Conservation (phyloP, 2,113 vertebrate species). For the Podilymbus podiceps region DNA sequence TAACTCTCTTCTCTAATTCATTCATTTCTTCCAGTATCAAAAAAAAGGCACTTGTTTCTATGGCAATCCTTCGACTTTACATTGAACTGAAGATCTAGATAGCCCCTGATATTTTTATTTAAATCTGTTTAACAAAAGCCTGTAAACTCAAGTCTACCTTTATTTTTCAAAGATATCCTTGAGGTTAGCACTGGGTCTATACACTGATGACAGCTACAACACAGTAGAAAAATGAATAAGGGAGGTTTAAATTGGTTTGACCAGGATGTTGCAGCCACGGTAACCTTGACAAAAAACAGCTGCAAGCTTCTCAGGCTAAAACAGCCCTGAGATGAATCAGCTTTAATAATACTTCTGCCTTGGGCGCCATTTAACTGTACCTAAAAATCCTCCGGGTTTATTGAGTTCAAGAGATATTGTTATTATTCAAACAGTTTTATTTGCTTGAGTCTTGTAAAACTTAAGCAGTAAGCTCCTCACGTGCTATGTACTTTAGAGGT, state of each 20-base stretch:
- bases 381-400: slow-evolving; percentile 39
- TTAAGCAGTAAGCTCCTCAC: slow-evolving; percentile 40
- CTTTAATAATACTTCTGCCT: slow-evolving; percentile 47
- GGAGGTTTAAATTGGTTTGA: slow-evolving; percentile 40
- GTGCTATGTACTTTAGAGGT: not conserved
- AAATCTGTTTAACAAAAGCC: not conserved
- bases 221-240: slow-evolving; percentile 49
- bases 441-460: slow-evolving; percentile 54
- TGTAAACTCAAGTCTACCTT: not conserved
- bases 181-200: not conserved
- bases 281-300: slow-evolving; percentile 65
- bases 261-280: slow-evolving; percentile 42
- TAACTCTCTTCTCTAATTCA: not conserved
- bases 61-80: not conserved
- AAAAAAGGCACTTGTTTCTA: not conserved
- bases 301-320: slow-evolving; percentile 46
- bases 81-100: not conserved
- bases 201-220: not conserved
- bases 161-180: not conserved
- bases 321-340: slow-evolving; percentile 15
- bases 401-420: slow-evolving; percentile 46
- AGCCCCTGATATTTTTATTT: not conserved
- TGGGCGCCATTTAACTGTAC: not conserved
- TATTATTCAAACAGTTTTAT: slow-evolving; percentile 58
- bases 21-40: not conserved